These are phyloP conservation scores for Cyrtodaria siliqua DNA, from an alignment of 2,888 invertebrate species.

Conservation along the genomic window DNA sequence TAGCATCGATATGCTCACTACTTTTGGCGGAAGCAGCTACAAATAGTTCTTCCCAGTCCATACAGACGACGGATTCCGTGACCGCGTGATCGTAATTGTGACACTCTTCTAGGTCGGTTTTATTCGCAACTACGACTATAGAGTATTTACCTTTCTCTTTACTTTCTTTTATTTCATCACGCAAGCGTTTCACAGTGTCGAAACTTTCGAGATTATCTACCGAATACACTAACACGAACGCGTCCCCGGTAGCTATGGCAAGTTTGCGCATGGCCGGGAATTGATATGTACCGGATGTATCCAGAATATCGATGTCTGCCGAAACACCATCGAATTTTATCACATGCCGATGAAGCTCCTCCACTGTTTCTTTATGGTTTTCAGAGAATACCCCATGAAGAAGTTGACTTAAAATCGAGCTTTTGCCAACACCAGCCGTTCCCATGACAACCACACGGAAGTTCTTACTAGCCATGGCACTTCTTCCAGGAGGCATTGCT, in stretches of 20 bases:
- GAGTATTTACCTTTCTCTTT: constrained; percentile 68
- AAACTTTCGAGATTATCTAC: constrained; percentile 82
- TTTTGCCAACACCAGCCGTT: constrained; percentile 84
- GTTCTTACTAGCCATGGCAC: constrained; percentile 21
- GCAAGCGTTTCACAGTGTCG: constrained; percentile 76
- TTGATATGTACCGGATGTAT: constrained; percentile 84
- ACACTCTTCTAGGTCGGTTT: constrained; percentile 74
- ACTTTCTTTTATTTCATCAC: constrained; percentile 78
- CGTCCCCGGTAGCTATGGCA: constrained; percentile 84
- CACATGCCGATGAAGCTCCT: constrained; percentile 85
- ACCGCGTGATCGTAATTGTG: constrained; percentile 89
- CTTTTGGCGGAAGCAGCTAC: constrained; percentile 96
- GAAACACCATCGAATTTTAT: constrained; percentile 81
- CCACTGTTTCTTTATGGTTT: constrained; percentile 85
- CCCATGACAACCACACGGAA: constrained; percentile 84
- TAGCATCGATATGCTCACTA: constrained; percentile 89
- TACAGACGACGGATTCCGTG: constrained; percentile 90
- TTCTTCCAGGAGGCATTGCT: constrained; percentile 46
- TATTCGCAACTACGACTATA: constrained; percentile 81
- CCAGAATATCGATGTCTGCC: constrained; percentile 81
- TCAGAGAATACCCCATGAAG: constrained; percentile 82
- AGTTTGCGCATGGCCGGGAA: constrained; percentile 86
- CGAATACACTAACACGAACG: constrained; percentile 85
- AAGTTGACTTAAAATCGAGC: constrained; percentile 85
- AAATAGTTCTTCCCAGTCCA: constrained; percentile 97